phyloP scores from a whole-genome alignment of 1,140 invertebrate genomes.

The Meloidogyne exigua region DNA sequence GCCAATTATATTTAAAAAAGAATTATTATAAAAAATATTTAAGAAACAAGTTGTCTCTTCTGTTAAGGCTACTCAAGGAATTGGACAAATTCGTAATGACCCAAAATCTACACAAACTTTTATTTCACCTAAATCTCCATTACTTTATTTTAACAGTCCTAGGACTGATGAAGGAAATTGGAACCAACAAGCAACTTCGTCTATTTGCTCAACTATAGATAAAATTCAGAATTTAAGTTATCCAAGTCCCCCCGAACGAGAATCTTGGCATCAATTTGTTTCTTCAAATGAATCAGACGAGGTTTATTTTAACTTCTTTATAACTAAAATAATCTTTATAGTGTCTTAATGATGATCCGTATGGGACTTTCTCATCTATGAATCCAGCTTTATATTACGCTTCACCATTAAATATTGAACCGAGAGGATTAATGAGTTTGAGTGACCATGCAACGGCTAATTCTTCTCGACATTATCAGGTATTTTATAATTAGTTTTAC shows the following conservation, averaged over 20 bases:
- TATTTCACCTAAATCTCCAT: background rate
- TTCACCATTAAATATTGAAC: background rate
- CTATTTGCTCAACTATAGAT: background rate
- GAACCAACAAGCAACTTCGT: background rate
- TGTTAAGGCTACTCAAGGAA: constrained; percentile 6
- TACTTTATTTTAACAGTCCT: background rate
- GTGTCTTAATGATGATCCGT: background rate
- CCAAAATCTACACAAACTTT: background rate
- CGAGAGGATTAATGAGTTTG: background rate
- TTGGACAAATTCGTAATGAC: background rate
- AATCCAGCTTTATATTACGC: background rate
- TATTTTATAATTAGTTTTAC: background rate
- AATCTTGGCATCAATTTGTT: background rate
- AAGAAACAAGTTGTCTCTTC: constrained; percentile 19
- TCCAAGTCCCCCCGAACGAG: background rate
- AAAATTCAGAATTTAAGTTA: background rate
- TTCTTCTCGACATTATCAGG: background rate
- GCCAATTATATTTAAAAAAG: background rate
- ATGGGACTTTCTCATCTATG: background rate
- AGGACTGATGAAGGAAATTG: background rate
- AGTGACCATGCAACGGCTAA: background rate
- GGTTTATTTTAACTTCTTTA: too few relatives aligned
- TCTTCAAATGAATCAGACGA: background rate
- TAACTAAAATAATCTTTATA: too few relatives aligned
- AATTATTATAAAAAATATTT: background rate